Conservation (phyloP, 2,888 invertebrate species). For the Conchocele bisecta region DNA sequence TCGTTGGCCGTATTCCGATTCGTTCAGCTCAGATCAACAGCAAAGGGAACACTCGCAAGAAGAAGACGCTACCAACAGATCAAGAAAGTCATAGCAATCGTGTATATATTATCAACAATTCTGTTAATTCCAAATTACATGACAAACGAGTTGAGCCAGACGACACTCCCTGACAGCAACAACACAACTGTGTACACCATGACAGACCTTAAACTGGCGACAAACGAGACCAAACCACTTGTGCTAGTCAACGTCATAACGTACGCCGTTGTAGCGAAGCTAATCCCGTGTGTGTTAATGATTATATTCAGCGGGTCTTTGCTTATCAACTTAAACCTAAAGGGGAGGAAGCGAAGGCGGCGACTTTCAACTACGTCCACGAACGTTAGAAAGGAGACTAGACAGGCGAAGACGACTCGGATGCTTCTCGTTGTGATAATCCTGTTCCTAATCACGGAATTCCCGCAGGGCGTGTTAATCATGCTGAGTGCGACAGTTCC, state of each 20-base stretch:
- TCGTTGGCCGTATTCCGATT: slow-evolving; percentile 96
- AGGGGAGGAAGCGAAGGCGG: slow-evolving; percentile 63
- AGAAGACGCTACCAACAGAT: slow-evolving; percentile 65
- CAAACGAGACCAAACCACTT: slow-evolving; percentile 65
- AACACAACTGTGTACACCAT: slow-evolving; percentile 65
- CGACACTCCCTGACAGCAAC: slow-evolving; percentile 41
- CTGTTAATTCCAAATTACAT: slow-evolving; percentile 93
- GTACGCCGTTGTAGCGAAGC: slow-evolving; percentile 92
- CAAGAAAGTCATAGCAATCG: slow-evolving; percentile 84
- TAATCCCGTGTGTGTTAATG: slow-evolving; percentile 93
- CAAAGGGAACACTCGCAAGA: slow-evolving; percentile 68
- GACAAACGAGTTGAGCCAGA: slow-evolving; percentile 87
- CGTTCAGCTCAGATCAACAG: slow-evolving; percentile 78
- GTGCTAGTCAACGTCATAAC: slow-evolving; percentile 70
- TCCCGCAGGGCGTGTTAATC: slow-evolving; percentile 91
- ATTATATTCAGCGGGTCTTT: slow-evolving; percentile 86
- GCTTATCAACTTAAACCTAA: slow-evolving; percentile 74
- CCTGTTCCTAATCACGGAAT: slow-evolving; percentile 93
- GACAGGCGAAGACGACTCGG: slow-evolving; percentile 89
- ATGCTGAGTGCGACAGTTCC: slow-evolving; percentile 89
- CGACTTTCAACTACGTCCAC: slow-evolving; percentile 65
- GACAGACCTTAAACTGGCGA: slow-evolving; percentile 67
- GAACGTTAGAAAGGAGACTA: slow-evolving; percentile 61
- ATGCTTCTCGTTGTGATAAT: slow-evolving; percentile 94
- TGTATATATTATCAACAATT: slow-evolving; percentile 92